phyloP scores from a whole-genome alignment of 2,113 vertebrate genomes.

The Peromyscus maniculatus region DNA sequence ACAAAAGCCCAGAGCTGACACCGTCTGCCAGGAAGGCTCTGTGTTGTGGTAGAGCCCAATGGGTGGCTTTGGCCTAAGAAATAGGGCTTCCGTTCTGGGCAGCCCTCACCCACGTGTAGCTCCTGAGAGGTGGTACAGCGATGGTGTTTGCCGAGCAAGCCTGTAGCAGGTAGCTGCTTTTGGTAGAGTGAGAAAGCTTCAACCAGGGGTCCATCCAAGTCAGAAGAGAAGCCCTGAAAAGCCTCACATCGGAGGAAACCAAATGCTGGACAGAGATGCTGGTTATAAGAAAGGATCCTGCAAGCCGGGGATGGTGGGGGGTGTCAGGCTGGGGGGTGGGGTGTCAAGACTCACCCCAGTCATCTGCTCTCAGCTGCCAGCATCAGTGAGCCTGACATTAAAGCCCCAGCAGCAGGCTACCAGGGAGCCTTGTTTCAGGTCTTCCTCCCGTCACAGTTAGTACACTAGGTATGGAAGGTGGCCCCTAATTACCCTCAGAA shows the following conservation, averaged over 20 bases:
- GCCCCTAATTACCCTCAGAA: neutral
- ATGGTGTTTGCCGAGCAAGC: neutral
- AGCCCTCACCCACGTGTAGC: neutral
- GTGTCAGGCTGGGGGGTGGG: neutral
- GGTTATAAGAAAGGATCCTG: neutral
- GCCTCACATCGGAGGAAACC: neutral
- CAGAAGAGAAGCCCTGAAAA: neutral
- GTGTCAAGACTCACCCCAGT: neutral
- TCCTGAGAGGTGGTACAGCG: neutral
- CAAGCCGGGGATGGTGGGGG: neutral
- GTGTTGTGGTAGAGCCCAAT: accelerated
- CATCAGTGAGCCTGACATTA: neutral
- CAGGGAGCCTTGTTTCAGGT: neutral
- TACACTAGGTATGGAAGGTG: neutral
- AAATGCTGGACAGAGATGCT: neutral
- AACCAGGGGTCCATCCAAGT: too few relatives aligned
- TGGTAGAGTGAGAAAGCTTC: neutral
- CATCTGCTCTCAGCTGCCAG: neutral
- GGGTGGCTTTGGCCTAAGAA: neutral
- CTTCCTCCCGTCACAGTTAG: neutral
- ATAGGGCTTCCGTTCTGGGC: neutral
- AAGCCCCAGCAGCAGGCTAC: too few relatives aligned
- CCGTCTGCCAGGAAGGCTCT: neutral
- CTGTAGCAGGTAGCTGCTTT: neutral
- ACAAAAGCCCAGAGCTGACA: neutral